Evolutionary conservation across 2,888 invertebrate genomes (phyloP).

Genomic region (Ophioninae sp.): DNA sequence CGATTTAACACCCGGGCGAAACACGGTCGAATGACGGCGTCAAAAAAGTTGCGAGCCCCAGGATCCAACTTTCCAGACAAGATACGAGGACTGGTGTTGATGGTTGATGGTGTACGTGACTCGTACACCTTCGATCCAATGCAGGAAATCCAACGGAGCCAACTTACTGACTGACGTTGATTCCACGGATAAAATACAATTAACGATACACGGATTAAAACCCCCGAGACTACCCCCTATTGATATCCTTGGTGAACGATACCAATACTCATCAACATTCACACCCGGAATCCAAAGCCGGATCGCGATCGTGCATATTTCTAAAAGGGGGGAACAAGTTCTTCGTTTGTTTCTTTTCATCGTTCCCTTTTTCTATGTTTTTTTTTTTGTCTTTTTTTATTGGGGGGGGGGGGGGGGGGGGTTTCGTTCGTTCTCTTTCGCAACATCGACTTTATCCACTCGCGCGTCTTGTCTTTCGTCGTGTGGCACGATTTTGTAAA

Average conservation of each 20-base stretch:
- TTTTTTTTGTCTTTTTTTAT: too few relatives aligned
- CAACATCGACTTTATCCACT: slow-evolving; percentile 40
- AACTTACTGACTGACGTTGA: slow-evolving; percentile 61
- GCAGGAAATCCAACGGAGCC: slow-evolving; percentile 26
- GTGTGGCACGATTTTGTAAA: slow-evolving; percentile 53
- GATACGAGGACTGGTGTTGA: background rate
- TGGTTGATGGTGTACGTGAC: slow-evolving; percentile 22
- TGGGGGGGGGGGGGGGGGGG: too few relatives aligned
- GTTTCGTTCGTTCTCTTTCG: background rate
- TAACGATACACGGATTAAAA: slow-evolving; percentile 57
- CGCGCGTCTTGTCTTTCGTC: slow-evolving; percentile 46
- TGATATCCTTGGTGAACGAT: slow-evolving; percentile 42
- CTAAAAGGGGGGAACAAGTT: slow-evolving; percentile 56
- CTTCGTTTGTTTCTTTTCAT: too few relatives aligned
- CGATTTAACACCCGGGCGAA: slow-evolving; percentile 49
- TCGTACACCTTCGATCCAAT: slow-evolving; percentile 12
- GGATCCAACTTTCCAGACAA: slow-evolving; percentile 58
- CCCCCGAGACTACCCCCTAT: slow-evolving; percentile 28
- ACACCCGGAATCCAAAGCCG: background rate
- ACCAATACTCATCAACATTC: background rate
- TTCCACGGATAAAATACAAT: slow-evolving; percentile 61
- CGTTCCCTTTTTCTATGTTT: too few relatives aligned
- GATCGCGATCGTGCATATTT: slow-evolving; percentile 19
- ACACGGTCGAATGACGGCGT: slow-evolving; percentile 57
- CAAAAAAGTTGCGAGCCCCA: slow-evolving; percentile 44